Conservation (phyloP, 2,113 vertebrate genomes). For the Gavialis gangeticus region DNA sequence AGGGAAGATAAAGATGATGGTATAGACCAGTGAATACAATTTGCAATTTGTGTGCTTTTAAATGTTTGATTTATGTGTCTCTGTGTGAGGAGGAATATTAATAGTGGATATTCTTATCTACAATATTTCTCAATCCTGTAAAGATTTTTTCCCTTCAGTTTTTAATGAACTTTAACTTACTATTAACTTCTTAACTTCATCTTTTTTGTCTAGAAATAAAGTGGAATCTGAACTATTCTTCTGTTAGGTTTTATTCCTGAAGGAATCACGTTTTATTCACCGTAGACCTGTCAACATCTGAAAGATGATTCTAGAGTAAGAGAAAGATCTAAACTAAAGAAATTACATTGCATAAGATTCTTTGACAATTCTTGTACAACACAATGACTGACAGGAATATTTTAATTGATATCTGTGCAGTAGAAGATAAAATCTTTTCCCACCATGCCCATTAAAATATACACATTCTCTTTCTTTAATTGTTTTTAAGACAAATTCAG, state of each 20-base stretch:
- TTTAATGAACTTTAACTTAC: not conserved
- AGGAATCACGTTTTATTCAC: not conserved
- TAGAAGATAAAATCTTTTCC: not conserved
- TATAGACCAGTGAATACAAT: rapidly evolving
- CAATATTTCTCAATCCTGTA: not conserved
- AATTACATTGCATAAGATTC: not conserved
- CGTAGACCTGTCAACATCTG: not conserved
- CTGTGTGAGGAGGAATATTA: not conserved
- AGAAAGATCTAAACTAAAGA: not conserved
- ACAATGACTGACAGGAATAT: not conserved
- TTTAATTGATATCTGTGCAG: not conserved
- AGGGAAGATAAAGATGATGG: not conserved
- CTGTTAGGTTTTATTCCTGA: not conserved
- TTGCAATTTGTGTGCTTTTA: not conserved
- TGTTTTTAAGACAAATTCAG: not conserved
- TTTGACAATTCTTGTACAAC: not conserved
- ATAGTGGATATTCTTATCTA: not conserved
- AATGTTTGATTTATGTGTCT: not conserved
- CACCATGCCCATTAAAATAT: not conserved
- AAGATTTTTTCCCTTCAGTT: not conserved
- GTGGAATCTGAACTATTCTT: not conserved
- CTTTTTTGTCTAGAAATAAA: not conserved
- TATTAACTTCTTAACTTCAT: not conserved
- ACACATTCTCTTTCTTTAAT: not conserved
- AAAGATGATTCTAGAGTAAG: not conserved